These are phyloP conservation scores for Sylvilagus bachmani DNA, from an alignment of 2,113 vertebrate species.

Conservation along the genomic window DNA sequence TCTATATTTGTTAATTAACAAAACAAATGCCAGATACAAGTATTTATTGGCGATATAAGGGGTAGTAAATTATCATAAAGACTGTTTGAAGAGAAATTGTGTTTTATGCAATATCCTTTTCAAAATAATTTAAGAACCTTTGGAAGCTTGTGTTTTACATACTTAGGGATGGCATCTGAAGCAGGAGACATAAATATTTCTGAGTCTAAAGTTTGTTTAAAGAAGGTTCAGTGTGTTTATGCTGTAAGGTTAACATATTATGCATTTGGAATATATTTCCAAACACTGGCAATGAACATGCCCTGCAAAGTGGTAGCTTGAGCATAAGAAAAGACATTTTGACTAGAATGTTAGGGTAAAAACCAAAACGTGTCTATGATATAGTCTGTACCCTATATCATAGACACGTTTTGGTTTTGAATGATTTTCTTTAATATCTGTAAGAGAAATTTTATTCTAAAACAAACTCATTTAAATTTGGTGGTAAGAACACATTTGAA, in stretches of 20 bases:
- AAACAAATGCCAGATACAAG: neutral
- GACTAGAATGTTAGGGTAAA: neutral
- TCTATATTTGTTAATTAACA: constrained; percentile 22
- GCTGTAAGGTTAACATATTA: neutral
- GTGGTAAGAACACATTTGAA: neutral
- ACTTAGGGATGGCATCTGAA: neutral
- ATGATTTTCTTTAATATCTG: neutral
- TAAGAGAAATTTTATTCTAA: neutral
- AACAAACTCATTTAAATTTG: neutral
- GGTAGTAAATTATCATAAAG: neutral
- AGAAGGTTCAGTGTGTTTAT: neutral
- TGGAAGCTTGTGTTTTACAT: neutral
- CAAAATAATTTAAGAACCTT: neutral
- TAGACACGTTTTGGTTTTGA: neutral
- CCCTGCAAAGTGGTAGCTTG: neutral
- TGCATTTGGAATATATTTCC: neutral
- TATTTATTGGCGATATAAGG: neutral
- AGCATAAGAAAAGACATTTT: neutral
- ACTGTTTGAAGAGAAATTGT: neutral
- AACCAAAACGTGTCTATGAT: too few relatives aligned
- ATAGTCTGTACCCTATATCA: too few relatives aligned
- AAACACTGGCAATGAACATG: neutral
- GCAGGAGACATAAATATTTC: neutral
- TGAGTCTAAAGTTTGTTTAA: neutral
- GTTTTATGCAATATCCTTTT: neutral